Percentiles rank a stretch among this genome's conserved stretches.
phyloP scores from a whole-genome alignment of 1,140 invertebrate species.

The Drosophila pachea region DNA sequence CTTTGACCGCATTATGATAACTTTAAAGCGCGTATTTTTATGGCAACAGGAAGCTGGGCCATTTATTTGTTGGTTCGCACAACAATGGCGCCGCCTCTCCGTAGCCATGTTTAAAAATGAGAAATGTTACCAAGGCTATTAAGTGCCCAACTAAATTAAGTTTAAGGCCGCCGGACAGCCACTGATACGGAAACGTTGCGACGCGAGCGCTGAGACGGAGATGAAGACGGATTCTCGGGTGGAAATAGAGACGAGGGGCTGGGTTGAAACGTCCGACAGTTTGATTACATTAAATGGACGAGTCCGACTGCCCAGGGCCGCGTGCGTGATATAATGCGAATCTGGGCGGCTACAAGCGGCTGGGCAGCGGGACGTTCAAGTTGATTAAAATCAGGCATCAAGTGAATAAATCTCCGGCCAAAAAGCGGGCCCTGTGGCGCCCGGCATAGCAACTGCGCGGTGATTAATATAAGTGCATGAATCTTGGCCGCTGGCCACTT shows the following conservation, averaged over 20 bases:
- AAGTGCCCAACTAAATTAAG: conserved; percentile 78
- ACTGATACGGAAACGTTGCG: background rate
- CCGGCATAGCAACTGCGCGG: conserved; percentile 50
- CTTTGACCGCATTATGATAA: conserved; percentile 76
- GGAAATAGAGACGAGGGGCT: too few relatives aligned
- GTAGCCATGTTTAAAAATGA: conserved; percentile 52
- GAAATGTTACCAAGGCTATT: conserved; percentile 72
- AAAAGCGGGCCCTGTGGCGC: conserved; percentile 31
- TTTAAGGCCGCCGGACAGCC: conserved; percentile 57
- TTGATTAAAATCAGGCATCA: conserved; percentile 78
- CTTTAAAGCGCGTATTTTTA: conserved; percentile 68
- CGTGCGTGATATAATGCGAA: conserved; percentile 69
- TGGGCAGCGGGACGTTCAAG: conserved; percentile 60
- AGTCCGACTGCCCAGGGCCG: conserved; percentile 13
- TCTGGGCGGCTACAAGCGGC: conserved; percentile 13
- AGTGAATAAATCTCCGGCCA: conserved; percentile 69
- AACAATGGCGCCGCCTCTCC: conserved; percentile 48
- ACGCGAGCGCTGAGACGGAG: too few relatives aligned
- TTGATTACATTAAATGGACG: conserved; percentile 68
- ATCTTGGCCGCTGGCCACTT: conserved; percentile 43
- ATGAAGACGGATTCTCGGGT: too few relatives aligned
- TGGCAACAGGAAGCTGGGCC: conserved; percentile 62
- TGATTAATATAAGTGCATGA: conserved; percentile 75
- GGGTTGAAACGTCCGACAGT: conserved; percentile 29
- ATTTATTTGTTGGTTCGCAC: conserved; percentile 65